Evolutionary conservation across 1,140 invertebrate species (phyloP).

Genomic region (Bathynomus jamesi): DNA sequence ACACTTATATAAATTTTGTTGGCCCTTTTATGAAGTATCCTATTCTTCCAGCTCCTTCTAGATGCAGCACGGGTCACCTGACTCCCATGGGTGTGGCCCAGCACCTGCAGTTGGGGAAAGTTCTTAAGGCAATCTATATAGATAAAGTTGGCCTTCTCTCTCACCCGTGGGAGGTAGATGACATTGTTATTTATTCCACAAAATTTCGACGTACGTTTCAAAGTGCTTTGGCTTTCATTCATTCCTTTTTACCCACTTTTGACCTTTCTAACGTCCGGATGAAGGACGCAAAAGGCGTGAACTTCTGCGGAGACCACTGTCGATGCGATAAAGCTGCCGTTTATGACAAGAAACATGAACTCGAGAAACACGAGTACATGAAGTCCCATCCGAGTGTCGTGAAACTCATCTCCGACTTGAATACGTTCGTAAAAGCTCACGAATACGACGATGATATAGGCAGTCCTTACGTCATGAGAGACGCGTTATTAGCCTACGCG

Average conservation of each 20-base stretch:
- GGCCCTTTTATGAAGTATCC: constrained; percentile 77
- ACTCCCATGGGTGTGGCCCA: constrained; percentile 63
- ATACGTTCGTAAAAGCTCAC: constrained; percentile 54
- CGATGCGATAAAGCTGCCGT: constrained; percentile 64
- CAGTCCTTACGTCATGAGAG: constrained; percentile 63
- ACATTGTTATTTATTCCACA: constrained; percentile 68
- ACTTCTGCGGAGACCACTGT: constrained; percentile 77
- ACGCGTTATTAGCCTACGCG: constrained; percentile 69
- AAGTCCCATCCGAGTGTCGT: constrained; percentile 52
- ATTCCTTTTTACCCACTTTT: constrained; percentile 59
- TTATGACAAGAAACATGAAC: constrained; percentile 49
- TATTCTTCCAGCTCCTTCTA: constrained; percentile 53
- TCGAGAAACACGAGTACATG: constrained; percentile 35
- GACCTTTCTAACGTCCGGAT: constrained; percentile 49
- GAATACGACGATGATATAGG: constrained; percentile 47
- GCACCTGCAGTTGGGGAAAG: constrained; percentile 63
- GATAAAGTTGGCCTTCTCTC: constrained; percentile 50
- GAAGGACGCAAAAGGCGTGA: constrained; percentile 65
- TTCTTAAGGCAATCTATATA: constrained; percentile 61
- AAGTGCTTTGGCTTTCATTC: constrained; percentile 71
- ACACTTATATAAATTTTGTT: constrained; percentile 49
- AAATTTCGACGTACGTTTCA: constrained; percentile 80
- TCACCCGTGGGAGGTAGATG: constrained; percentile 47
- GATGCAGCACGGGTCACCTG: constrained; percentile 61
- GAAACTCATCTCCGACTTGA: constrained; percentile 50